Evolutionary conservation across 2,113 vertebrate species (phyloP), one percentile per base, ranked within the genome.

Genomic region (Myotis lucifugus): DNA sequence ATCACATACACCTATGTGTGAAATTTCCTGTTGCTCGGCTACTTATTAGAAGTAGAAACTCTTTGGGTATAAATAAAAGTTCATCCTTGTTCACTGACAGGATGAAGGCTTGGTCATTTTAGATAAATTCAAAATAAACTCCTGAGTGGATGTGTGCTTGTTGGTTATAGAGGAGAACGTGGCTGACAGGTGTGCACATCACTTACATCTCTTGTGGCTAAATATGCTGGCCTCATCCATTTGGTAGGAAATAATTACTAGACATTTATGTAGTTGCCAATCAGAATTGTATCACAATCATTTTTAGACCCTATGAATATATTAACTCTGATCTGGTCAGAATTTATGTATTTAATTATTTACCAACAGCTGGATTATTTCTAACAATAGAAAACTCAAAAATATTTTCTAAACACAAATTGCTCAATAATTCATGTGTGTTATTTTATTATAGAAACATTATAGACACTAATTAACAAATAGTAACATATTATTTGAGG

Each of bases 81-180:
- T 27, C 10, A 27, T 88, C 6, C 19, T 13, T 79, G 3, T 37
- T 72, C 82, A 14, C 13, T 91, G n/a, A 78, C 40, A 83, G 32
- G 14, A 64, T 70, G 50, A 91, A 78, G 85, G 6, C 14, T 61
- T 87, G 83, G 32, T 74, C 78, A 86, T 40, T 76, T 66, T 42
- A 86, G 48, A 73, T 91, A 92, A 95, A 84, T 79, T n/a, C 74
- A 70, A 87, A 96, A 79, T 29, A 88, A 94, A 89, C n/a, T 81
- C 46, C 42, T 52, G 48, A 79, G 21, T 95, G 13, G 21, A 67
- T 64, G 29, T 77, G 23, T 90, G 67, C 8, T 89, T 85, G 46
- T 11, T 67, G 3, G 9, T 59, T 85, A 42, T 29, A 52, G 56
- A 81, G 21, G 27, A 79, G 37, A 67, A 94, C 59, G 64, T 91